Evolutionary conservation across 2,888 invertebrate species (phyloP), one percentile per base, ranked within the genome.

Genomic region (Alitta virens): DNA sequence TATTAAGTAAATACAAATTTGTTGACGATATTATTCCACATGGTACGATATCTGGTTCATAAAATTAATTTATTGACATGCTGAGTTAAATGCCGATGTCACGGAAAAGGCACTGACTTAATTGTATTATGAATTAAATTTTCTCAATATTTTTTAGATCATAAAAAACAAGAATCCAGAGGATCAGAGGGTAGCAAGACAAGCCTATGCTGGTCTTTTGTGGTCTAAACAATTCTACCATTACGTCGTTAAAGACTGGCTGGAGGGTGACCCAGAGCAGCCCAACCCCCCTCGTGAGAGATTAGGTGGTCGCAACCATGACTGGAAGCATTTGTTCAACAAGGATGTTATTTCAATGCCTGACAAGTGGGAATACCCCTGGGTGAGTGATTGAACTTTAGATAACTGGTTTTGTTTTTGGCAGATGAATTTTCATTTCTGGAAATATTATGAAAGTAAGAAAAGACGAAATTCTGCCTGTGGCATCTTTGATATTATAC

Each of bases 331-430:
- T 60, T 68, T 82, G 26, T 76, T 73, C 64, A 81, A 80, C 70
- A 62, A 74, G n/a, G 82, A 82, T 63, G 68, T 82, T 40, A 73
- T 82, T 49, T 79, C 80, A n/a, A 76, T 82, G 76, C 82, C 82
- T 1, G 82, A 82, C 69, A 82, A 82, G 64, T 82, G 82, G 82
- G 82, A 82, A 67, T 82, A 81, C 64, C 82, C 82, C 5, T 82
- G 82, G 82, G 81, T 81, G 66, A 67, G 71, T 56, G 23, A 12
- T 40, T 12, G 16, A 40, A 16, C 12, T n/a, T n/a, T n/a, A n/a
- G n/a, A n/a, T n/a, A n/a, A n/a, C n/a, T n/a, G n/a, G n/a, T n/a
- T n/a, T n/a, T n/a, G n/a, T n/a, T n/a, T n/a, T n/a, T n/a, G n/a
- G n/a, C n/a, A n/a, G n/a, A n/a, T n/a, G n/a, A n/a, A n/a, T n/a